These are phyloP conservation scores for Chelidonichthys spinosus DNA, from an alignment of 2,797 vertebrate species.

Conservation along the genomic window DNA sequence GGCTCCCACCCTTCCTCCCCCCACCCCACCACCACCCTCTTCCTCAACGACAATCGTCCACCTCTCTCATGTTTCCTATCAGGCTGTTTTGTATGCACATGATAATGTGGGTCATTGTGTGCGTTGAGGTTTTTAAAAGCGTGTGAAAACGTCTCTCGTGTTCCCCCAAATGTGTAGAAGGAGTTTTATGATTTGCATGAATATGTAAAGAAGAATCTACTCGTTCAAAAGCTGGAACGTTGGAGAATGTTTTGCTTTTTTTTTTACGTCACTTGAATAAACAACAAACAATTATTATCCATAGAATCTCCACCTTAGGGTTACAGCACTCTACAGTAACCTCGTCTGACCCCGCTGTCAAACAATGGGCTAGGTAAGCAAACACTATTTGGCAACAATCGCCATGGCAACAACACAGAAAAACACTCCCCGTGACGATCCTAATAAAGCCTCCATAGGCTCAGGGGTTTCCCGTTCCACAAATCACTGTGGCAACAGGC, in stretches of 20 bases:
- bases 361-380: constrained; percentile 36
- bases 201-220: constrained; percentile 1
- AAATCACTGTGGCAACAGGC: constrained; percentile 55
- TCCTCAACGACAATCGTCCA: constrained; percentile 64
- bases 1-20: constrained; percentile 74
- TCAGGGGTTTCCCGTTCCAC: constrained; percentile 54
- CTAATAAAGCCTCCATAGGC: constrained; percentile 63
- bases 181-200: constrained; percentile 4
- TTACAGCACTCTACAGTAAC: constrained; percentile 32
- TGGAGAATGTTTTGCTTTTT: neutral
- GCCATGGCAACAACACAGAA: constrained; percentile 61
- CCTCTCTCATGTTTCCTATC: constrained; percentile 70
- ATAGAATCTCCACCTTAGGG: neutral
- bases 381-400: constrained; percentile 45
- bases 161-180: neutral
- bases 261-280: too few relatives aligned
- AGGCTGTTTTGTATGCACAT: constrained; percentile 59
- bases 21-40: constrained; percentile 25
- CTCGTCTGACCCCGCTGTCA: constrained; percentile 37
- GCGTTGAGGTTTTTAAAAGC: constrained; percentile 28
- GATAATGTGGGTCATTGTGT: constrained; percentile 57
- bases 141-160: constrained; percentile 30
- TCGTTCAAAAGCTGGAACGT: neutral
- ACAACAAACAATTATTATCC: too few relatives aligned
- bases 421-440: constrained; percentile 39